Base-by-base conservation (phyloP, 1,140 invertebrate genomes). In the Neodiprion pinetum region DNA sequence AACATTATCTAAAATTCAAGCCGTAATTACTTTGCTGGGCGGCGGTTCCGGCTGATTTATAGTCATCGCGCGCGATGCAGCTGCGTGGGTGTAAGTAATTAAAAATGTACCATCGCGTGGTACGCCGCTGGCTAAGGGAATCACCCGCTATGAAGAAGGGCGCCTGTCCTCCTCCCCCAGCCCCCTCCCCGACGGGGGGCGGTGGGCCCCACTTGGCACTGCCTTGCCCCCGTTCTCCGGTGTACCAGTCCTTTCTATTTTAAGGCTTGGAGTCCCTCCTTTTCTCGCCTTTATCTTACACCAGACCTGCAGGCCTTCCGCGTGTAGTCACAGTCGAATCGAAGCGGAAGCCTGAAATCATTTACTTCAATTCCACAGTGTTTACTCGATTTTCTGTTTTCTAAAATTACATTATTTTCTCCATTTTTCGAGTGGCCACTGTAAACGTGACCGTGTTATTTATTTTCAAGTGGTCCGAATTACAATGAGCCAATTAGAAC, bases 1-100 rank as follows among this genome's bases (percentile, higher is more conserved):
- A 88, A 87, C 87, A 88, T 88, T 89, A 89, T 88, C 87, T 89
- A 88, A 88, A 89, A 88, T 88, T 89, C 87, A 88, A 87, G 87
- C 87, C 86, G 88, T 89, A 89, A 88, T 89, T 89, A 88, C 87
- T 88, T 89, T 85, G 86, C 85, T 86, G 87, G 87, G 87, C 84
- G 86, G 85, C 80, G 84, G 81, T 40, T 86, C 82, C 83, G 83
- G 81, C 88, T 88, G 88, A 89, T 89, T 89, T 89, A 88, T 88
- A 89, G 87, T 88, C 86, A 88, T 88, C 87, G 87, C 84, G 87
- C 84, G 84, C 87, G 83, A 88, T 89, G 87, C 87, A 88, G 88
- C 88, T 88, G 87, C 88, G 88, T 88, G 88, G 88, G 87, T 88
- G 88, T 88, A 88, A 89, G 87, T 89, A 89, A 89, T 88, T 89